Evolutionary conservation across 2,888 invertebrate species (phyloP), one percentile per base, ranked within the genome.

Genomic region (Drosophila basisetae): DNA sequence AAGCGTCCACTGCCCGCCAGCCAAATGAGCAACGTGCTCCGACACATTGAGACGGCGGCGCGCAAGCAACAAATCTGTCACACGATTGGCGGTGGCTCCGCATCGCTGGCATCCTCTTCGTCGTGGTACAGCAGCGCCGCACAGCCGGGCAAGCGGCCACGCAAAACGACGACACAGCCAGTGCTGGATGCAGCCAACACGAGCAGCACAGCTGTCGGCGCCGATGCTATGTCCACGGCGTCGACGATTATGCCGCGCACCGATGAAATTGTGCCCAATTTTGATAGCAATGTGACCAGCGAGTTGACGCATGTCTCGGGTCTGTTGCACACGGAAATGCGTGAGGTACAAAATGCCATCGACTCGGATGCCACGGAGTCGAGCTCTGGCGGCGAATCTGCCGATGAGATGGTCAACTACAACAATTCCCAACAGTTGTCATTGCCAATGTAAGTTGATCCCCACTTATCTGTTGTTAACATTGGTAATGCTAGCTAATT

Each of bases 361-460:
- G 98, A 99, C 93, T 98, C 98, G 2, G 98, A 99, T 94, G 98
- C 97, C 41, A 99, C 99, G 1, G 97, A 96, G 22, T 98, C 98
- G 73, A 98, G 98, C 91, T 98, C 98, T 22, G 98, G 98, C 62
- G 98, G 97, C 39, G 98, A 98, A 93, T 98, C 98, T 90, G 97
- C 97, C 93, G 98, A 98, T 94, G 98, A 98, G 93, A 95, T 96
- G 94, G 95, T 96, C 80, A 94, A 94, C 72, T 97, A 96, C 94
- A 97, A 95, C 93, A 97, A 97, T 94, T 94, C 95, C 58, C 95
- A 95, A 90, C 97, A 97, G 91, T 96, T 96, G 89, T 95, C 95
- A 73, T 94, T 97, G 93, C 94, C 96, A 68, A 96, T 97, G 97
- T 97, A 94, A 97, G 97, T 77, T 35, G 25, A 47, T 47, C 4